Evolutionary conservation across 2,888 invertebrate genomes (phyloP), one percentile per base, ranked within the genome.

Genomic region (Sclerodermus sp.): DNA sequence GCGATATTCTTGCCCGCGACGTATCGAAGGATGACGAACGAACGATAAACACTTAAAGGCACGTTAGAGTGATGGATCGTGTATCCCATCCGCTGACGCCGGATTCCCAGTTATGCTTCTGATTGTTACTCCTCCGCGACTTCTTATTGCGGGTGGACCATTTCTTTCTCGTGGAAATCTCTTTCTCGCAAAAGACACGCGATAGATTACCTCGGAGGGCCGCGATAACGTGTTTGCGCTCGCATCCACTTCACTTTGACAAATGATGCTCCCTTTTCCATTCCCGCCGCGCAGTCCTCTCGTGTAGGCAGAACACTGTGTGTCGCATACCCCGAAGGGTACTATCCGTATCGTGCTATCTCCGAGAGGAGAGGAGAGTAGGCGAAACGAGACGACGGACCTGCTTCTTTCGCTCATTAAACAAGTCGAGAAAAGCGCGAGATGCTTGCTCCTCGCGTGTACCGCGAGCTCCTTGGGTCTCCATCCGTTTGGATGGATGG

Each of bases 201-300:
- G 58, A 69, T 70, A 57, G 70, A 70, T 69, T 68, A 60, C 64
- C 52, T 55, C 49, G 42, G 53, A 64, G 62, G 55, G 58, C 54
- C 55, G 59, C 56, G 70, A 68, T 69, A 68, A 69, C 68, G 64
- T 60, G 66, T 65, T 66, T 65, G 60, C 64, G 60, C 66, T 62
- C 64, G 64, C 66, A 65, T 69, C 68, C 65, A 70, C 66, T 69
- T 69, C 66, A 53, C 44, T 42, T 60, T 69, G 68, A 70, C 70
- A 70, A 69, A 70, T 67, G 67, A 63, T 64, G 8, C 64, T 47
- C 47, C 61, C 55, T 54, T 50, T 53, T 51, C 55, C 53, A 50
- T 49, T 51, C 31, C 30, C 23, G 39, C 45, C 48, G 31, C 43
- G 45, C 49, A n/a, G n/a, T 8, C 23, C 4, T 23, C 23, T 8